Evolutionary conservation across 2,113 vertebrate species (phyloP).

Genomic region (human): GRCh38 chr16:55218001-55218500

Average conservation of each 20-base stretch:
- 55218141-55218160: no score
- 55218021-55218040: not conserved
- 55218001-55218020: not conserved
- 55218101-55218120: not conserved
- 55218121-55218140: not conserved
- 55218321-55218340: not conserved
- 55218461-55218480: not conserved
- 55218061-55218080: not conserved
- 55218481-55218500: not conserved
- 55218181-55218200: not conserved
- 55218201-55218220: not conserved
- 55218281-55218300: not conserved
- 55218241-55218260: not conserved
- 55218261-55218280: not conserved
- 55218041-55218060: no score
- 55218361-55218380: not conserved
- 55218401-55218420: not conserved
- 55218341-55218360: fast-evolving
- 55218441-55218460: not conserved
- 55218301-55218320: no score
- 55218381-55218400: not conserved
- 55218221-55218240: not conserved
- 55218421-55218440: not conserved
- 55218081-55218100: not conserved
- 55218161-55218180: no score